phyloP scores from a whole-genome alignment of 2,888 invertebrate species.

The Cactoblastis cactorum region DNA sequence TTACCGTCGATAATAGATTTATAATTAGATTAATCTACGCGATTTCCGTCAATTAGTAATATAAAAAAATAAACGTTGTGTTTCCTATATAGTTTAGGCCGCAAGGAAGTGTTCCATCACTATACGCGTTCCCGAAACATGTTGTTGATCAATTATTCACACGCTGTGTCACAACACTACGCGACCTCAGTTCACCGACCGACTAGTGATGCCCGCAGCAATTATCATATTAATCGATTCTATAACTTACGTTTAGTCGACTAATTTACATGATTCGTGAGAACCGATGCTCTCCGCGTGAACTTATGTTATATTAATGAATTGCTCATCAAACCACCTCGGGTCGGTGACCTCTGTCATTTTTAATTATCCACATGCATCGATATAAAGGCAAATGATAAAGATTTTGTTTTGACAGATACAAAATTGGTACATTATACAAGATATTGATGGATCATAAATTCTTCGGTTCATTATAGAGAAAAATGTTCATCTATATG shows the following conservation, averaged over 20 bases:
- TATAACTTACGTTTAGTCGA: constrained; percentile 77
- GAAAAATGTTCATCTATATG: constrained; percentile 13
- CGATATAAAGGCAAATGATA: constrained; percentile 34
- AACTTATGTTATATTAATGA: constrained; percentile 79
- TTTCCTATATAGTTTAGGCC: constrained; percentile 7
- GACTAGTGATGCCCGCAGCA: constrained; percentile 70
- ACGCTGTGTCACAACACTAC: constrained; percentile 86
- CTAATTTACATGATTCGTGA: constrained; percentile 79
- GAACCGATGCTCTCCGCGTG: constrained; percentile 71
- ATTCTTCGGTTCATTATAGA: constrained; percentile 16
- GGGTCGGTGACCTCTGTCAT: constrained; percentile 62
- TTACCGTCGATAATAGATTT: no score
- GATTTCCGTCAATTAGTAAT: constrained; percentile 6
- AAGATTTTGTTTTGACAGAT: constrained; percentile 15
- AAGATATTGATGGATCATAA: constrained; percentile 15
- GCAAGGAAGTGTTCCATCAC: constrained; percentile 20
- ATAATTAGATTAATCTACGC: constrained; percentile 6
- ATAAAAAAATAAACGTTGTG: constrained; percentile 1
- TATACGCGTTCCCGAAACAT: constrained; percentile 36
- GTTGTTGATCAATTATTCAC: constrained; percentile 83
- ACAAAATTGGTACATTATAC: constrained; percentile 14
- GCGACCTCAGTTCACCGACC: constrained; percentile 72
- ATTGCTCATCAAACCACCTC: constrained; percentile 59
- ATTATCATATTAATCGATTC: constrained; percentile 79
- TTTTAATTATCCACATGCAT: constrained; percentile 53